These are phyloP conservation scores for Mastomys coucha DNA, from an alignment of 2,113 vertebrate species.

Conservation along the genomic window DNA sequence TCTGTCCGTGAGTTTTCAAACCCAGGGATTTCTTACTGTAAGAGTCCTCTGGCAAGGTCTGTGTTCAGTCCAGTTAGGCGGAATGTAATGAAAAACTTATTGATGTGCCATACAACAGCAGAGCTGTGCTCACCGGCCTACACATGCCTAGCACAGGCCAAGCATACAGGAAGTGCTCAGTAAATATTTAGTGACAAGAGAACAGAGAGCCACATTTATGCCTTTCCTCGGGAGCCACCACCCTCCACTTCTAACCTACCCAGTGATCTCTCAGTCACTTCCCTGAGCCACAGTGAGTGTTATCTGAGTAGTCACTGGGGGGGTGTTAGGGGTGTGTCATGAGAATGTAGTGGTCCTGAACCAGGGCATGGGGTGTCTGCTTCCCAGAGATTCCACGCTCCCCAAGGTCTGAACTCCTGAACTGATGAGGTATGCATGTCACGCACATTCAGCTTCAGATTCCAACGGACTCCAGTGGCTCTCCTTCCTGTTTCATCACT, in stretches of 20 bases:
- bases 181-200: neutral
- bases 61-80: neutral
- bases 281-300: neutral
- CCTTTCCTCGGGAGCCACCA: neutral
- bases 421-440: neutral
- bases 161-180: neutral
- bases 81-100: neutral
- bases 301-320: neutral
- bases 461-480: neutral
- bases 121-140: neutral
- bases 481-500: neutral
- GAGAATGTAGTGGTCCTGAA: neutral
- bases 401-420: neutral
- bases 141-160: neutral
- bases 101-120: fast-evolving
- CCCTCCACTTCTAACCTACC: neutral
- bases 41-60: neutral
- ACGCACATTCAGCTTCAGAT: neutral
- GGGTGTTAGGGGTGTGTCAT: neutral
- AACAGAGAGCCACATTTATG: neutral
- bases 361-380: no score
- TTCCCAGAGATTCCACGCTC: neutral
- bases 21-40: neutral
- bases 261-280: neutral
- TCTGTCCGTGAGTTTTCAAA: neutral